Evolutionary conservation across 2,888 invertebrate species (phyloP).

Genomic region (Trissolcus japonicus): DNA sequence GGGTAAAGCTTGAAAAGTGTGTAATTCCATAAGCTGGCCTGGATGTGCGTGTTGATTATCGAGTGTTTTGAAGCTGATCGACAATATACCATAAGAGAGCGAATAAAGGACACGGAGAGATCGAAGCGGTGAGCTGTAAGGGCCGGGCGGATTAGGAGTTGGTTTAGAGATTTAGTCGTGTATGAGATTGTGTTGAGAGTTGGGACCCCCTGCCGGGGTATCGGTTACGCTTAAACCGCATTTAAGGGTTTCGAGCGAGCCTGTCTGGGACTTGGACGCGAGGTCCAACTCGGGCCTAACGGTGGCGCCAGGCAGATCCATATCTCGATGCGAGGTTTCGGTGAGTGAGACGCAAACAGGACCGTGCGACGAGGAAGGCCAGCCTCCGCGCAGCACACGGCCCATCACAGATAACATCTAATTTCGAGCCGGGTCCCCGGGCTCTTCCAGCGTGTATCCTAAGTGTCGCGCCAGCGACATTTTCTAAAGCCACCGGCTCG

Average conservation of each 20-base stretch:
- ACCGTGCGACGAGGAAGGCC: constrained; percentile 17
- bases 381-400: constrained; percentile 53
- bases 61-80: too few relatives aligned
- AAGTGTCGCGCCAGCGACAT: constrained; percentile 59
- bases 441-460: constrained; percentile 66
- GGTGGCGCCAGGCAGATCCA: constrained; percentile 76
- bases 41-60: background rate
- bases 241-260: constrained; percentile 65
- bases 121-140: constrained; percentile 26
- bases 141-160: constrained; percentile 27
- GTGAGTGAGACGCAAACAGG: constrained; percentile 32
- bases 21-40: too few relatives aligned
- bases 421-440: constrained; percentile 72
- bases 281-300: constrained; percentile 64
- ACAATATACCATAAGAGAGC: too few relatives aligned
- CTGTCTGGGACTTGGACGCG: constrained; percentile 59
- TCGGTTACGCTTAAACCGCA: constrained; percentile 75
- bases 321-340: constrained; percentile 71
- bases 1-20: too few relatives aligned
- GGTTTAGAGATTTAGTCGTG: constrained; percentile 50
- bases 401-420: constrained; percentile 75
- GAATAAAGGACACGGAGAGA: background rate
- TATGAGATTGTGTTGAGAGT: constrained; percentile 52
- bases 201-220: constrained; percentile 71
- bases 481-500: constrained; percentile 55